A percentile compares a stretch with the other conserved stretches of the same genome.
Conservation (phyloP, 2,797 vertebrate genomes). For the Rhyacichthys aspro region DNA sequence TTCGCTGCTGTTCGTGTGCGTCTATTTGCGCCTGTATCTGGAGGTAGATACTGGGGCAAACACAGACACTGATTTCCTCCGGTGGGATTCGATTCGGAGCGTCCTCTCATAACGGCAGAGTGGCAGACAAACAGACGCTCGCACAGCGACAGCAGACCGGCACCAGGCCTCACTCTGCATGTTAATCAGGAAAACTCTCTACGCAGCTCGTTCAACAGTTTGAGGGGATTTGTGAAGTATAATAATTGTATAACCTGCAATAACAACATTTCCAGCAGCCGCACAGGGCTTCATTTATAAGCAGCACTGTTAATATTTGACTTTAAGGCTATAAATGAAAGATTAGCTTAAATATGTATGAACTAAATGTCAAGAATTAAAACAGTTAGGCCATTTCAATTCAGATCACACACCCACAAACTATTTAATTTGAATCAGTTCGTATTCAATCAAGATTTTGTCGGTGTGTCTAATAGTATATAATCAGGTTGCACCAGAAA, state of each 20-base stretch:
- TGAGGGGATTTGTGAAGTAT: not conserved
- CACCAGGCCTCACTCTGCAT: conserved; percentile 31
- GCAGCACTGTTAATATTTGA: not conserved
- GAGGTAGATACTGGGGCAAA: conserved; percentile 47
- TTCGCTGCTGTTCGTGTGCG: conserved; percentile 9
- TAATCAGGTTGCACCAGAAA: not conserved
- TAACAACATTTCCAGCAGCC: not conserved
- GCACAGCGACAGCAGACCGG: conserved; percentile 7
- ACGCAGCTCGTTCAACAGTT: not conserved
- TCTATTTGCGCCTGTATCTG: conserved; percentile 13
- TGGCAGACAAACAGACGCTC: conserved; percentile 29
- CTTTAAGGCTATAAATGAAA: not conserved
- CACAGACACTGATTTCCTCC: conserved; percentile 51
- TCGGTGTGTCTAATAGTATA: not conserved
- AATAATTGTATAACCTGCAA: conserved; percentile 2
- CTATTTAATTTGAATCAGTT: not conserved
- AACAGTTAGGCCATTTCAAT: not conserved
- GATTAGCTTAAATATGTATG: conserved; percentile 9
- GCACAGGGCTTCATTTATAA: no score
- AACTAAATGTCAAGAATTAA: not conserved
- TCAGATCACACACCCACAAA: not conserved
- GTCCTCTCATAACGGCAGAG: conserved; percentile 49
- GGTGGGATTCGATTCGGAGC: conserved; percentile 40
- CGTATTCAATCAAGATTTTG: not conserved
- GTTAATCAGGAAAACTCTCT: conserved; percentile 25